Evolutionary conservation across 2,797 vertebrate genomes (phyloP).

Genomic region (Heteromormyrus szaboi): DNA sequence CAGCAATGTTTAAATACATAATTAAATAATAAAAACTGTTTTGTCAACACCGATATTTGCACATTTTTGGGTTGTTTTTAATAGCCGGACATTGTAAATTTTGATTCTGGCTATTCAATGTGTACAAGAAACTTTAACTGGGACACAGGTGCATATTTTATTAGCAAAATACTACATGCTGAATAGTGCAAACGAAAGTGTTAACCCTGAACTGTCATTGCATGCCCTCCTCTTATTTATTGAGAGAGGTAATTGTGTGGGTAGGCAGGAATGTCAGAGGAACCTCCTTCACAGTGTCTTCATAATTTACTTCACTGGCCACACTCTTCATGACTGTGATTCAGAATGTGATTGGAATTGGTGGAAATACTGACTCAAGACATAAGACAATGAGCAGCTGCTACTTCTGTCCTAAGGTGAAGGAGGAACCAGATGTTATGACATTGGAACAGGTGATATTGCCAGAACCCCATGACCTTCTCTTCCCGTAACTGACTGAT

Average conservation of each 20-base stretch:
- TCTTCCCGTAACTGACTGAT: background rate
- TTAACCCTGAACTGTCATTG: background rate
- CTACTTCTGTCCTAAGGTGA: background rate
- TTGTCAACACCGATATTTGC: slow-evolving; percentile 4
- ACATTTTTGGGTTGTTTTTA: background rate
- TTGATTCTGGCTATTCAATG: background rate
- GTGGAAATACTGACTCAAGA: background rate
- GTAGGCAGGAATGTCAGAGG: background rate
- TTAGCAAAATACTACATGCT: slow-evolving; percentile 9
- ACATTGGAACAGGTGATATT: background rate
- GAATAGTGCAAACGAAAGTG: slow-evolving; percentile 17
- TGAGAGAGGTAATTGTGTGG: background rate
- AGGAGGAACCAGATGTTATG: background rate
- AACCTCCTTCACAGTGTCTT: background rate
- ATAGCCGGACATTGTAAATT: background rate
- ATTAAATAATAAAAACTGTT: slow-evolving; percentile 1
- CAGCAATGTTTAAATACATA: slow-evolving; percentile 3
- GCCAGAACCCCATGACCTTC: background rate
- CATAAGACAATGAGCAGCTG: background rate
- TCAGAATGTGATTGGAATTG: background rate
- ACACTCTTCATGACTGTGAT: background rate
- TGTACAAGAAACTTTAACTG: background rate
- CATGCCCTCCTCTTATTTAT: background rate
- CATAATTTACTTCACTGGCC: background rate
- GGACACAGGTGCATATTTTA: background rate